A percentile compares a stretch with the other conserved stretches of the same genome.
phyloP scores from a whole-genome alignment of 1,140 invertebrate species.

The roundworm (Caenorhabditis elegans) region WBcel235 BX284604.4:8200501-8201000 shows the following conservation, averaged over 20 bases:
- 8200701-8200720: neutral
- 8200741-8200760: conserved; percentile 26
- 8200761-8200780: neutral
- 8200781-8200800: conserved; percentile 34
- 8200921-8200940: neutral
- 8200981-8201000: conserved; percentile 41
- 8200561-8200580: neutral
- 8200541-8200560: neutral
- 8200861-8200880: conserved; percentile 44
- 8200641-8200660: neutral
- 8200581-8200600: neutral
- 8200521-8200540: neutral
- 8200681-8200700: neutral
- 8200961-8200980: conserved; percentile 40
- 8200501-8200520: conserved; percentile 12
- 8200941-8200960: no score
- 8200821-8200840: conserved; percentile 49
- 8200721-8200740: conserved; percentile 24
- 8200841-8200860: conserved; percentile 42
- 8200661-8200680: neutral
- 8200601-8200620: no score
- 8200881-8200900: conserved; percentile 27
- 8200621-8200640: neutral
- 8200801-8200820: conserved; percentile 50
- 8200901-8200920: conserved; percentile 39